Conservation (phyloP, 2,113 vertebrate genomes). For the Alligator sinensis region DNA sequence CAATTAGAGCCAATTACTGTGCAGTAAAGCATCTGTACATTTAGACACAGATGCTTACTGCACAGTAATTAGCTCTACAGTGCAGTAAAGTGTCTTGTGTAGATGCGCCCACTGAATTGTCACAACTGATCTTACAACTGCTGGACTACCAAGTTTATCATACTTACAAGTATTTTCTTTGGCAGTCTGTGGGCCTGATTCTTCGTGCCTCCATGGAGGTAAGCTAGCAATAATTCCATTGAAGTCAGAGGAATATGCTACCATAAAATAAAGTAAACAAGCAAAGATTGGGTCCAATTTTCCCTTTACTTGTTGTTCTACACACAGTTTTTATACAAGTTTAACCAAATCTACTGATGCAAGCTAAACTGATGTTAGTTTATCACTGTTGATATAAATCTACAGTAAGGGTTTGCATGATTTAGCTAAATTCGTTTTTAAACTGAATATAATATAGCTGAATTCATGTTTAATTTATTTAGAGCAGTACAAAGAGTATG, state of each 20-base stretch:
- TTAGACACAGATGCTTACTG: too few relatives aligned
- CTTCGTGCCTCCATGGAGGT: accelerated
- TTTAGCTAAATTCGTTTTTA: not conserved
- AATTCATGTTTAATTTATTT: not conserved
- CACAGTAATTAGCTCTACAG: too few relatives aligned
- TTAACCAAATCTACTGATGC: not conserved
- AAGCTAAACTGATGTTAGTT: not conserved
- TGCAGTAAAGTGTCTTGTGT: too few relatives aligned
- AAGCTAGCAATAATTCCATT: not conserved
- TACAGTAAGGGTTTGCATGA: not conserved
- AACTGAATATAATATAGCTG: not conserved
- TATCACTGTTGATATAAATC: not conserved
- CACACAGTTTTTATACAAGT: not conserved
- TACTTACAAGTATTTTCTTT: not conserved
- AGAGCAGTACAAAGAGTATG: not conserved
- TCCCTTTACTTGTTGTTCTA: not conserved
- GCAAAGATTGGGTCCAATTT: not conserved
- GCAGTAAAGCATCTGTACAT: too few relatives aligned
- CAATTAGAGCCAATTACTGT: too few relatives aligned
- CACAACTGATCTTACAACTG: not conserved
- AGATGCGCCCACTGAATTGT: not conserved
- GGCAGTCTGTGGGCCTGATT: not conserved
- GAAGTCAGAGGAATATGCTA: not conserved
- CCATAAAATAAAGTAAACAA: not conserved
- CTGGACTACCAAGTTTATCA: not conserved